phyloP scores from a whole-genome alignment of 1,140 invertebrate species.

The Bombus breviceps region DNA sequence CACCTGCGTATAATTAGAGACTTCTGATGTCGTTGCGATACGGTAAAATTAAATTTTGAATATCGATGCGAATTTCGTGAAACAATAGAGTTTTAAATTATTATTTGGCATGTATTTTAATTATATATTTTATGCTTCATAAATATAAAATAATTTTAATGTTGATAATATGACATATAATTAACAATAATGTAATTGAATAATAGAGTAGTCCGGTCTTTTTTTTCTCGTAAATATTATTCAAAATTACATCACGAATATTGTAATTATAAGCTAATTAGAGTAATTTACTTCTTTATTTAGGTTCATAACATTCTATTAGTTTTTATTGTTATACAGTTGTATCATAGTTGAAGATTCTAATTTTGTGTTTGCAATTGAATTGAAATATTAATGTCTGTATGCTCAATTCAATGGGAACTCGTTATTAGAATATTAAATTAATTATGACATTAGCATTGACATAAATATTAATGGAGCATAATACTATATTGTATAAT shows the following conservation, averaged over 20 bases:
- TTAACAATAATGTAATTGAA: background rate
- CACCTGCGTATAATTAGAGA: no score
- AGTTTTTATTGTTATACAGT: background rate
- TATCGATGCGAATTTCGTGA: background rate
- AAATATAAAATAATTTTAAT: slow-evolving; percentile 4
- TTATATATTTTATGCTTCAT: background rate
- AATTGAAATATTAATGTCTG: background rate
- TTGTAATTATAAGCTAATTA: no score
- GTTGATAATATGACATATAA: background rate
- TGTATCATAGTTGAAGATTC: background rate
- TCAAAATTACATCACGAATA: background rate
- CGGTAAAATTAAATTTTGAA: background rate
- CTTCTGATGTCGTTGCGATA: no score
- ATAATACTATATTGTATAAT: background rate
- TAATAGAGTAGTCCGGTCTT: background rate
- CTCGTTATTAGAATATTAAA: slow-evolving; percentile 7
- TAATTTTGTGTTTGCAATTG: background rate
- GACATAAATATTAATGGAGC: background rate
- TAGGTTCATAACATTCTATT: background rate
- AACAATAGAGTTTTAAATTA: background rate
- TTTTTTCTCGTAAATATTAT: background rate
- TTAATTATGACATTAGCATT: background rate
- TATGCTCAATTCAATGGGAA: background rate
- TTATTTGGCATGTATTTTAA: background rate
- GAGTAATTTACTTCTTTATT: background rate